A percentile compares a stretch with the other conserved stretches of the same genome.
Evolutionary conservation across 2,797 vertebrate genomes (phyloP).

Genomic region (Melanotaenia maccullochi): DNA sequence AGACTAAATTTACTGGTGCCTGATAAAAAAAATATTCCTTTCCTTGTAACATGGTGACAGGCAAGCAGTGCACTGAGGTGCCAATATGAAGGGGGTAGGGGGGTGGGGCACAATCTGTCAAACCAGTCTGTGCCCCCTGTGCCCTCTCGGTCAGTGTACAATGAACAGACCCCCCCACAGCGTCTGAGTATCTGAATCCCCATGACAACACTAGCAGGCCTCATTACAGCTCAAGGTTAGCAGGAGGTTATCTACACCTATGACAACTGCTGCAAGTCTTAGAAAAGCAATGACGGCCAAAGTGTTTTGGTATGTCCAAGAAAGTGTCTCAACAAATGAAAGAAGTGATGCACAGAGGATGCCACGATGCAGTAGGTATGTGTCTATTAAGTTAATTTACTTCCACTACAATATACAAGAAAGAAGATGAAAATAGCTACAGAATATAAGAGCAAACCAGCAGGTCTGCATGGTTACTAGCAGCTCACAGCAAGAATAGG

Average conservation of each 20-base stretch:
- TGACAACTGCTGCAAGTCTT: conserved; percentile 61
- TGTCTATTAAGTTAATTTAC: not conserved
- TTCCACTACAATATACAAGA: not conserved
- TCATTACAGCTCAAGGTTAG: conserved; percentile 81
- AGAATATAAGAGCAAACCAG: conserved; percentile 36
- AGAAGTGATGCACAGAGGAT: conserved; percentile 7
- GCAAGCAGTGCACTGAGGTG: conserved; percentile 47
- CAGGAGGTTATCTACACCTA: conserved; percentile 68
- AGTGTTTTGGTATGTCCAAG: conserved; percentile 11
- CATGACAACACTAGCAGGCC: conserved; percentile 61
- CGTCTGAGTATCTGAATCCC: conserved; percentile 61
- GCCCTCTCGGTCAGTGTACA: conserved; percentile 44
- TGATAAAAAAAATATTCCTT: conserved; percentile 10
- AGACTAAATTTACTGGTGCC: not conserved
- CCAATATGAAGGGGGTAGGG: conserved; percentile 51
- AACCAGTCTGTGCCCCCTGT: conserved; percentile 63
- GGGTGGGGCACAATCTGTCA: conserved; percentile 70
- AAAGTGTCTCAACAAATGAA: conserved; percentile 27
- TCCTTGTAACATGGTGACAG: conserved; percentile 61
- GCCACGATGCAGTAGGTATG: conserved; percentile 20
- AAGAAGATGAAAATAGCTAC: not conserved
- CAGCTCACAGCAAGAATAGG: conserved; percentile 51
- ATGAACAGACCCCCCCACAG: conserved; percentile 28
- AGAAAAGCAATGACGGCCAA: conserved; percentile 11
- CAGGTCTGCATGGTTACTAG: conserved; percentile 78